These are phyloP conservation scores for Chelon auratus DNA, from an alignment of 2,797 vertebrate genomes.

Conservation along the genomic window DNA sequence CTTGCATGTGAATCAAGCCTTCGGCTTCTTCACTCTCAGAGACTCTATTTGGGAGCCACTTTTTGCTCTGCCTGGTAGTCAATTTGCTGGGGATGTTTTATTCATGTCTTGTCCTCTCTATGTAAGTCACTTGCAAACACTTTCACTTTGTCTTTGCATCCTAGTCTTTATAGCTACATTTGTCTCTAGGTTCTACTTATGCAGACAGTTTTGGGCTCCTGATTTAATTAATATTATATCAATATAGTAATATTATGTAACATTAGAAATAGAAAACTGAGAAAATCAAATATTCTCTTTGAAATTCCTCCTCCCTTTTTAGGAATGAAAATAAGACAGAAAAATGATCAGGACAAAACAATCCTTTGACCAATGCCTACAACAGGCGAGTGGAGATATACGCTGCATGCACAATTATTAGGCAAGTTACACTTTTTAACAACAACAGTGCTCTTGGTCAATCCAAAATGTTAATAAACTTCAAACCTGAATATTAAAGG, in stretches of 20 bases:
- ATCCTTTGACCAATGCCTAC: background rate
- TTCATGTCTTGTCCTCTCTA: constrained; percentile 48
- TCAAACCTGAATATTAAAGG: no score
- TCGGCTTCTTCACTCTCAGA: constrained; percentile 38
- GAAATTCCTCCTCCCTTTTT: background rate
- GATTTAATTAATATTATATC: background rate
- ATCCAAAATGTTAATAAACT: no score
- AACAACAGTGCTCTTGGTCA: no score
- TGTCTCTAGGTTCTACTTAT: constrained; percentile 9
- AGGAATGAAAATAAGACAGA: background rate
- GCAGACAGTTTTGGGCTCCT: background rate
- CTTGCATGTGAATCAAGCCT: constrained; percentile 56
- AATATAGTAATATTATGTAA: no score
- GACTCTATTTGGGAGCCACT: constrained; percentile 35
- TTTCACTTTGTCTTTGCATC: constrained; percentile 23
- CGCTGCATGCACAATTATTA: no score
- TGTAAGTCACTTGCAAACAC: constrained; percentile 32
- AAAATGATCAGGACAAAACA: background rate
- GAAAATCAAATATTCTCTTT: background rate
- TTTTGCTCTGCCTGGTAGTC: constrained; percentile 51
- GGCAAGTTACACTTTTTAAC: no score
- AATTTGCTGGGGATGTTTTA: constrained; percentile 64
- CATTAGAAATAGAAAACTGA: no score
- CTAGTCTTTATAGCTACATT: constrained; percentile 14
- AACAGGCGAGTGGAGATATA: no score